Conservation (phyloP, 2,113 vertebrate genomes). For the Cyanoderma ruficeps region DNA sequence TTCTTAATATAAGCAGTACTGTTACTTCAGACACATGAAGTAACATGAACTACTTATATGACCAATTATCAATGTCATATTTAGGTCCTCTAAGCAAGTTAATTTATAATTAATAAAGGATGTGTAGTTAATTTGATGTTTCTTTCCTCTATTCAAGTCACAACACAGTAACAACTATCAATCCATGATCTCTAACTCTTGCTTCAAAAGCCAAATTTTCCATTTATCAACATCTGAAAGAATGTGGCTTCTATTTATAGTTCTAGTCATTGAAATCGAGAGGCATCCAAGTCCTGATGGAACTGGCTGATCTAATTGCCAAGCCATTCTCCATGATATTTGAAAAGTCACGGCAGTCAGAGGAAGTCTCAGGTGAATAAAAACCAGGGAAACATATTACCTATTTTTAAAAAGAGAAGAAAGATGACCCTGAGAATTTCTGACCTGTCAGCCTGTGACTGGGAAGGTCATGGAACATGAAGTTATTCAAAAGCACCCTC, state of each 20-base stretch:
- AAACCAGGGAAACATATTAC: neutral
- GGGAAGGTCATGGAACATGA: neutral
- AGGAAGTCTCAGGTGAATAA: neutral
- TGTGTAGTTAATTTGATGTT: neutral
- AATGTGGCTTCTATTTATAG: neutral
- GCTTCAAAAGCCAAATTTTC: neutral
- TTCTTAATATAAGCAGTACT: neutral
- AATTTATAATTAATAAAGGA: neutral
- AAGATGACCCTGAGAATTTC: neutral
- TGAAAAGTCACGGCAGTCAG: neutral
- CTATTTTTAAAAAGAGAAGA: neutral
- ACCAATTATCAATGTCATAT: neutral
- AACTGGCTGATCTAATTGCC: neutral
- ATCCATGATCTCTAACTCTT: neutral
- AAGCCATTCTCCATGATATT: neutral
- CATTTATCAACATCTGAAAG: neutral
- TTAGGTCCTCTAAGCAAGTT: neutral
- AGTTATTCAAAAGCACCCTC: neutral
- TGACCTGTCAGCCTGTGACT: neutral
- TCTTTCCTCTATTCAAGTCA: neutral
- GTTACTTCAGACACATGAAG: neutral
- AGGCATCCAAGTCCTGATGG: neutral
- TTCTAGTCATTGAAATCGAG: neutral
- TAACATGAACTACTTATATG: neutral
- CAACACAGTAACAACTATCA: neutral